These are phyloP conservation scores for Argentina silus DNA, from an alignment of 2,797 vertebrate species.

Conservation along the genomic window DNA sequence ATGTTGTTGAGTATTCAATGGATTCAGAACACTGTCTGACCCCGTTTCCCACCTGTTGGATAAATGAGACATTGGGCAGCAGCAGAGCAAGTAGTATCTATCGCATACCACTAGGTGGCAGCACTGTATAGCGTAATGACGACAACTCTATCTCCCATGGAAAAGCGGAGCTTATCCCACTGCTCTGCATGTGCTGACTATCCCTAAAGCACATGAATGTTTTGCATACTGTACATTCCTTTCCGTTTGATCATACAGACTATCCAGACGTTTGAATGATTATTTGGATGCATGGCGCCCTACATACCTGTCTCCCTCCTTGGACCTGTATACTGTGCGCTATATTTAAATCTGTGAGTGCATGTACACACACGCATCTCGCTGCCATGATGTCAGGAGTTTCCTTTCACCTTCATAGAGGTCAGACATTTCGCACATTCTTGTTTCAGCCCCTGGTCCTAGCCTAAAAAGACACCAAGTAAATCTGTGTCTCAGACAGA, in stretches of 20 bases:
- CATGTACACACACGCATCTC: not conserved
- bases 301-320: too few species aligned
- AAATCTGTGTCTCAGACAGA: conserved; percentile 73
- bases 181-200: too few species aligned
- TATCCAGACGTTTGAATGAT: too few species aligned
- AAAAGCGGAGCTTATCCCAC: too few species aligned
- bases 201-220: too few species aligned
- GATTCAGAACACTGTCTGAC: not conserved
- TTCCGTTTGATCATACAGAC: too few species aligned
- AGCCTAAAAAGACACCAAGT: conserved; percentile 50
- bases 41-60: not conserved
- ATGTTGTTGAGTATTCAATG: not conserved
- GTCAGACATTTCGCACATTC: not conserved
- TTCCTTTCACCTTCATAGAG: not conserved
- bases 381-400: not conserved
- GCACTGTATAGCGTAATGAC: conserved; percentile 34
- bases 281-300: too few species aligned
- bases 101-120: conserved; percentile 50
- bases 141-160: not conserved
- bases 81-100: conserved; percentile 26
- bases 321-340: too few species aligned
- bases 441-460: conserved; percentile 48
- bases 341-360: too few species aligned
- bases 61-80: not conserved
- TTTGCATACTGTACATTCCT: too few species aligned